Conservation (phyloP, 2,888 invertebrate genomes). For the Rhamnusium bicolor region DNA sequence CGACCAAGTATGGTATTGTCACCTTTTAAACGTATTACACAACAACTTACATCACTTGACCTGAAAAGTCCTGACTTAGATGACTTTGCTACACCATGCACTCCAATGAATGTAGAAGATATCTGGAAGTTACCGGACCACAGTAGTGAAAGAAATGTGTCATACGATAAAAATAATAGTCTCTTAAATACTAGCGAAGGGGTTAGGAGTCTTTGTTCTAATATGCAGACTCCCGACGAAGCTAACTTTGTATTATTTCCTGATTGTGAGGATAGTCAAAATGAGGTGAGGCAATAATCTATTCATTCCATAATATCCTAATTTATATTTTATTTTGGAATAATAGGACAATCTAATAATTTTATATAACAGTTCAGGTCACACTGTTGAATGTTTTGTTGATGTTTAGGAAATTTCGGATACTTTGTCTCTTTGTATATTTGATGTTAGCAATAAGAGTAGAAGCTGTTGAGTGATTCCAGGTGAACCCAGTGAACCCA, state of each 20-base stretch:
- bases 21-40: conserved; percentile 84
- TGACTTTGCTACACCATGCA: conserved; percentile 80
- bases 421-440: too few species aligned
- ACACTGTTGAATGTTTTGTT: too few species aligned
- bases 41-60: conserved; percentile 82
- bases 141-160: conserved; percentile 42
- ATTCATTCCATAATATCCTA: too few species aligned
- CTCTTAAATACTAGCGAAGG: conserved; percentile 68
- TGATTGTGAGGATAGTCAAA: conserved; percentile 71
- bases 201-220: conserved; percentile 63
- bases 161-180: conserved; percentile 53
- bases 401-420: too few species aligned
- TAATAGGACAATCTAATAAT: too few species aligned
- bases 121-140: conserved; percentile 74
- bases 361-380: too few species aligned
- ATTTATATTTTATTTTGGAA: too few species aligned
- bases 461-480: too few species aligned
- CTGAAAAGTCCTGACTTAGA: conserved; percentile 82
- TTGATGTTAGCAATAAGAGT: too few species aligned
- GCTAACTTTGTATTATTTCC: conserved; percentile 76
- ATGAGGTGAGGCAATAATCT: conserved; percentile 51
- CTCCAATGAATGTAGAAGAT: conserved; percentile 76
- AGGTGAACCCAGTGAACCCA: too few species aligned
- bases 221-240: conserved; percentile 68
- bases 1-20: conserved; percentile 72